Base-by-base conservation (phyloP, 2,797 vertebrate species). In the Myotis planiceps region DNA sequence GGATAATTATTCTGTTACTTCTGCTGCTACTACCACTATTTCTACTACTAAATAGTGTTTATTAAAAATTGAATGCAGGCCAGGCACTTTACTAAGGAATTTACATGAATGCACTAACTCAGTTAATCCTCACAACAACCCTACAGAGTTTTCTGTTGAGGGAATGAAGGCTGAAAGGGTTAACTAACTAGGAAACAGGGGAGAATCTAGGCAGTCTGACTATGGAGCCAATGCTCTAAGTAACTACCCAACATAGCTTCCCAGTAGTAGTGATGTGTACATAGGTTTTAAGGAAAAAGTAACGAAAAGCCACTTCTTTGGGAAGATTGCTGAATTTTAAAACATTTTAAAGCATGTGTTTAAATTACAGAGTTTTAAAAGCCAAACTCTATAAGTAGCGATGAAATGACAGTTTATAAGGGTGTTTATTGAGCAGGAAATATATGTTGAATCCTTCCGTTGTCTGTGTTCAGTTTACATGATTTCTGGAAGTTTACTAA, bases 401-500 rank as follows among this genome's bases (percentile, higher is more conserved):
- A 72, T 91, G 34, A 75, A 76, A 60, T 87, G 75, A 42, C 45
- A 49, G 37, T 60, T 76, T 45, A 2, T 37, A 69, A 71, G 21
- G 3, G 16, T 58, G 13, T 94, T 91, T 95, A 37, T 42, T 71
- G 80, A 83, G n/a, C 9, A 72, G 34, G 53, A 68, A 84, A 37
- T 74, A 13, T 14, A 27, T 37, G 25, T 69, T 55, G 34, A 91
- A 25, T 63, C 42, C 14, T 81, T 84, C 21, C 21, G 32, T 32
- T 58, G 7, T 60, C 37, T 37, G 2, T 63, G 51, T 25, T 82
- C 34, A 13, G 34, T 89, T 83, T 83, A 23, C 5, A 15, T 63
- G 65, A 72, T 76, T 74, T 47, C 29, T 91, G 23, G 6, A 51
- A 85, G 60, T 89, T 97, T 94, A 72, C 5, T 49, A 80, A 60